Base-by-base conservation (phyloP, 2,888 invertebrate species). In the Mylabris sibirica region DNA sequence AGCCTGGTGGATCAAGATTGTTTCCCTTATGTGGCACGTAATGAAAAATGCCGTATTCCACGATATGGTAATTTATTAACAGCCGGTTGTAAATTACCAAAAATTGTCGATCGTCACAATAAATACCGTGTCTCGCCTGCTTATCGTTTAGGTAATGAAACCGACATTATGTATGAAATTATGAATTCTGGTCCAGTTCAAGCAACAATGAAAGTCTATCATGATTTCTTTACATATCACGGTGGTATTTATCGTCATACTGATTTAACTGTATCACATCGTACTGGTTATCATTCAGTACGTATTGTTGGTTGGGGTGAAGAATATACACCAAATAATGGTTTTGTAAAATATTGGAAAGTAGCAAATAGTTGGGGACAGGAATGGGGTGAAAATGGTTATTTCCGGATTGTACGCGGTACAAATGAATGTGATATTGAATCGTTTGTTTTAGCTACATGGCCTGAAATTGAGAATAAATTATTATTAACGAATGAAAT, bases 331-430 rank as follows among this genome's bases (percentile, higher is more conserved):
- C 83, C 84, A 61, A 80, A n/a, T n/a, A n/a, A 78, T 53, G 89
- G 91, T 20, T 86, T 88, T 1, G 86, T 90, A 57, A 95, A 94
- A 84, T 97, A 92, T 81, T 97, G 97, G 97, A 88, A 94, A 80
- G 95, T 93, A 57, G 95, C 95, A 60, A 98, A 98, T 86, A 96
- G 96, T 38, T 98, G 98, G 98, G 98, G 98, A n/a, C n/a, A n/a
- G n/a, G n/a, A 90, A 75, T 98, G 98, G 98, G 98, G 98, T 11
- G 97, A 98, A 82, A 87, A 90, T 72, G 98, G 98, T 0, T 93
- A 91, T 82, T 98, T 98, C 90, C 90, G 92, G 69, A 97, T 98
- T 77, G 84, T 89, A 5, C 90, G 94, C 67, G 98, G 98, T 57
- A 84, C 82, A 65, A 93, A 97, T 86, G 97, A 97, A 82, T 94